Evolutionary conservation across 2,113 vertebrate genomes (phyloP), one percentile per base, ranked within the genome.

Genomic region (Tamias sibiricus): DNA sequence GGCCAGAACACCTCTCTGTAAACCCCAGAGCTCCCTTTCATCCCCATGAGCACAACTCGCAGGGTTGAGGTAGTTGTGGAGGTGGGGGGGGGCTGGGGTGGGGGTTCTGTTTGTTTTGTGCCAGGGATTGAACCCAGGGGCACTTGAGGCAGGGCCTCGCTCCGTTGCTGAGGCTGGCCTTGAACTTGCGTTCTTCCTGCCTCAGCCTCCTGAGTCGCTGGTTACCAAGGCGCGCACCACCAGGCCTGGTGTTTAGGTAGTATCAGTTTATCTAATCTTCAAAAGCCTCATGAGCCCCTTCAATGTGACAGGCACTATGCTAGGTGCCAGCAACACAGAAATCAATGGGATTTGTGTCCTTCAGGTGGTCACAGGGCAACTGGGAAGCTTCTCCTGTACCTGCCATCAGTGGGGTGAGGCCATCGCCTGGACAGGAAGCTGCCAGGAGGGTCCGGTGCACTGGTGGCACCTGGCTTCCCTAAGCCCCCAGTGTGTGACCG

Each of bases 1-100:
- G 32, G 49, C 32, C 35, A 17, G 44, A 19, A 6, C 1, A 2
- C 68, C 32, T 37, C n/a, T 0, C 0, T 1, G 3, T 13, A 42
- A 62, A 24, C 49, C 35, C 66, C 76, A 52, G 54, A 37, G 22
- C 66, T 28, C 52, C 37, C 30, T 6, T 2, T 74, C 74, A 37
- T 20, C 52, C 26, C 40, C 30, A 0, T 12, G 69, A 30, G 4
- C 75, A 47, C 42, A 24, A 24, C 64, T 47, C 4, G 0, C 12
- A 26, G 49, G 30, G 19, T 28, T 40, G 8, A 71, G 26, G 7
- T 8, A 16, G 32, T n/a, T 54, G 19, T 54, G 54, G 47, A 44
- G 44, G 7, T 49, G 47, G 47, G 47, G 11, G 47, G 47, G 9
- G 10, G 47, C 7, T 47, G 47, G 47, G 47, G 47, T 47, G 47